Conservation (phyloP, 2,888 invertebrate genomes). For the Pseudoips prasinana region DNA sequence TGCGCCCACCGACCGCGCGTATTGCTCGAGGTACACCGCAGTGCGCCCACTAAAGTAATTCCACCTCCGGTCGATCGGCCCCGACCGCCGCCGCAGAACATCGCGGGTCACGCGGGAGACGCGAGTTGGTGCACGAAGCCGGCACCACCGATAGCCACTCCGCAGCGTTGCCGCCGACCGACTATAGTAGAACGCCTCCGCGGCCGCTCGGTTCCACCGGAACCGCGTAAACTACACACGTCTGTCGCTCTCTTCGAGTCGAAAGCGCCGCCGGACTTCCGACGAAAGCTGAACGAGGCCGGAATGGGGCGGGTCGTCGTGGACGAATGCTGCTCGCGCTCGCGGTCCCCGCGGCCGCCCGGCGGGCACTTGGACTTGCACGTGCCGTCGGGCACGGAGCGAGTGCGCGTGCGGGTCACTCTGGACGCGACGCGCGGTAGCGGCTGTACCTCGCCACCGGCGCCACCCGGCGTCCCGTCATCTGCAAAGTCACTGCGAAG, state of each 20-base stretch:
- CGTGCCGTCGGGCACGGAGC: conserved; percentile 31
- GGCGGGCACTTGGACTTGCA: conserved; percentile 24
- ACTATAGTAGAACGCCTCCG: conserved; percentile 19
- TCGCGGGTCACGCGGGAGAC: neutral
- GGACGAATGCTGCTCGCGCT: neutral
- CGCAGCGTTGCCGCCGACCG: conserved; percentile 19
- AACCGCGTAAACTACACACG: conserved; percentile 29
- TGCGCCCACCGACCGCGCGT: conserved; percentile 51
- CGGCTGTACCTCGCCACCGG: neutral
- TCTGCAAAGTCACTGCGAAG: too few relatives aligned
- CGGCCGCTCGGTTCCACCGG: conserved; percentile 5
- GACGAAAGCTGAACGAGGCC: conserved; percentile 30
- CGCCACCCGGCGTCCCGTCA: conserved; percentile 1
- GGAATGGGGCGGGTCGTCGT: conserved; percentile 39
- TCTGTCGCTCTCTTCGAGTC: conserved; percentile 5
- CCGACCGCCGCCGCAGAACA: neutral
- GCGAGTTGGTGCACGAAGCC: neutral
- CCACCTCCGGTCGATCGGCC: neutral
- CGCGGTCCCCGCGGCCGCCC: neutral
- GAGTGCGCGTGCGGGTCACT: conserved; percentile 27
- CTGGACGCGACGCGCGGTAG: conserved; percentile 8
- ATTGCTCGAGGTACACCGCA: conserved; percentile 45
- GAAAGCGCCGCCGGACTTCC: conserved; percentile 12
- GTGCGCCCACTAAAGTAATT: neutral
- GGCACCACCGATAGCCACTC: neutral